Percentiles rank a stretch among this genome's conserved stretches.
Conservation (phyloP, 1,140 invertebrate genomes). For the Bactericera cockerelli region DNA sequence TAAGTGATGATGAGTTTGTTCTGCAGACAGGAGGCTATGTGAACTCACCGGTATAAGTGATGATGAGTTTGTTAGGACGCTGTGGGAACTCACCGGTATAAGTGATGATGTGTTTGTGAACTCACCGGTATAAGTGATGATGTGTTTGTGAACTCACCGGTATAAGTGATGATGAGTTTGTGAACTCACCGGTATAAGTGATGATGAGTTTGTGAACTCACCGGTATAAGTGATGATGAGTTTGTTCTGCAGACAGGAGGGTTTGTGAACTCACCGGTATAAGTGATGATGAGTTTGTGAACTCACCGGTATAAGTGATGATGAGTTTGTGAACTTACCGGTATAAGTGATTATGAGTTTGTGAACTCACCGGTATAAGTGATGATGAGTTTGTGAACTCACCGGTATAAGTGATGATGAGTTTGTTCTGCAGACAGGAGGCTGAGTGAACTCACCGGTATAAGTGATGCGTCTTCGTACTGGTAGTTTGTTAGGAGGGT, state of each 20-base stretch:
- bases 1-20: not conserved
- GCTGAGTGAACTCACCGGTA: no score
- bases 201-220: constrained; percentile 5
- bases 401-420: not conserved
- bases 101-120: not conserved
- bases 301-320: not conserved
- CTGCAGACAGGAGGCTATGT: no score
- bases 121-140: not conserved
- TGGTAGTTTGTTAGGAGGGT: no score
- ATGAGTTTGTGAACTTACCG: constrained; percentile 8
- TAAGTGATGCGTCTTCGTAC: no score
- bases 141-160: constrained; percentile 3
- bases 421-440: not conserved
- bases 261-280: no score
- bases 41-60: not conserved
- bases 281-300: constrained; percentile 2
- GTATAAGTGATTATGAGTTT: not conserved
- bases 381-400: constrained; percentile 5
- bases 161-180: not conserved
- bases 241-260: not conserved
- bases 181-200: not conserved
- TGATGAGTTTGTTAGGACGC: not conserved
- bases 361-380: not conserved
- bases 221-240: not conserved
- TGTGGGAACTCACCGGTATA: not conserved